These are phyloP conservation scores for Magallana gigas DNA, from an alignment of 1,140 invertebrate species.

Conservation along the genomic window DNA sequence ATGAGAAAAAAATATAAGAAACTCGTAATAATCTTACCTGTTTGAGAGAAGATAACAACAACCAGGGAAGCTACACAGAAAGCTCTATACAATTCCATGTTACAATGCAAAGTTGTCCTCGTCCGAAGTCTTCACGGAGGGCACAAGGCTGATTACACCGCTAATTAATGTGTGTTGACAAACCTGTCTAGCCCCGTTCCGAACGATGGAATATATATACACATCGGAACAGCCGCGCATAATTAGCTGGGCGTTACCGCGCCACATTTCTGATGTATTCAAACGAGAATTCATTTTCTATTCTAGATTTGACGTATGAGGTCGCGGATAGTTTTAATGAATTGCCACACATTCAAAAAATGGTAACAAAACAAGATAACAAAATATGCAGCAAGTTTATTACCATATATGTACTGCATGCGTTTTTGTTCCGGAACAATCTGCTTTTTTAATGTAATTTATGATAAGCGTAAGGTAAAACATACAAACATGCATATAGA, in stretches of 20 bases:
- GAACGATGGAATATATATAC: not conserved
- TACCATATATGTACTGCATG: not conserved
- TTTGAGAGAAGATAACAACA: not conserved
- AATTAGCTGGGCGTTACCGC: not conserved
- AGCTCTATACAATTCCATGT: not conserved
- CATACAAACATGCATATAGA: too few species aligned
- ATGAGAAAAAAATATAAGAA: too few species aligned
- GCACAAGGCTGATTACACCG: not conserved
- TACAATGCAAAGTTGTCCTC: not conserved
- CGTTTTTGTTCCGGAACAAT: not conserved
- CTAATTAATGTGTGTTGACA: conserved; percentile 21
- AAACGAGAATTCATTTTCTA: not conserved
- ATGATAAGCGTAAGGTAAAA: too few species aligned
- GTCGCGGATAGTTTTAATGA: not conserved
- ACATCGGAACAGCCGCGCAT: not conserved
- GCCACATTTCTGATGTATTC: not conserved
- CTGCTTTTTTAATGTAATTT: too few species aligned
- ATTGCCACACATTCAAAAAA: not conserved
- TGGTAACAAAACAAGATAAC: not conserved
- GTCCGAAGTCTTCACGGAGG: not conserved
- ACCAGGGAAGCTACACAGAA: not conserved
- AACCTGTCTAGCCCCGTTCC: not conserved
- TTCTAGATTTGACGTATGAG: not conserved
- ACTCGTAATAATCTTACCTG: not conserved
- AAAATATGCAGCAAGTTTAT: not conserved